phyloP scores from a whole-genome alignment of 2,113 vertebrate genomes.

The Leuciscus idus region DNA sequence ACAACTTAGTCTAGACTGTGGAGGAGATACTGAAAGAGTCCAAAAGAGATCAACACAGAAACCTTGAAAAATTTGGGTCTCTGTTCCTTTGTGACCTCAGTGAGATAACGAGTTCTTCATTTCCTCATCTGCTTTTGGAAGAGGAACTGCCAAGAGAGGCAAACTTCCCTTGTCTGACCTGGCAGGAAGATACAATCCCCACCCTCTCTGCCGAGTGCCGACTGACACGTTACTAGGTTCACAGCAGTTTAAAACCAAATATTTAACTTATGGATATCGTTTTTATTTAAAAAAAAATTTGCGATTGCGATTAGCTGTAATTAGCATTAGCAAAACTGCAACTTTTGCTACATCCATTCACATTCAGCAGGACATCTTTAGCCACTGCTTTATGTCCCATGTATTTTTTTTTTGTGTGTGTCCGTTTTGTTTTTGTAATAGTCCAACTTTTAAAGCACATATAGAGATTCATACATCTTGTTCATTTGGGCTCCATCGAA shows the following conservation, averaged over 20 bases:
- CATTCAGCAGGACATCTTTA: not conserved
- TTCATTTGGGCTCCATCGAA: not conserved
- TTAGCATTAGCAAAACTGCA: not conserved
- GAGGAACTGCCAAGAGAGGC: slow-evolving; percentile 35
- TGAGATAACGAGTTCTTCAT: slow-evolving; percentile 37
- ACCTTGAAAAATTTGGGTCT: not conserved
- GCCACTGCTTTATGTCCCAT: not conserved
- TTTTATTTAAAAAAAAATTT: not conserved
- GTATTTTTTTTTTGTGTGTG: not conserved
- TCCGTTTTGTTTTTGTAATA: not conserved
- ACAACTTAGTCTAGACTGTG: not conserved
- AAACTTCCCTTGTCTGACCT: slow-evolving; percentile 24
- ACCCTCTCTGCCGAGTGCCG: not conserved
- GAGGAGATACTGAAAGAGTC: not conserved
- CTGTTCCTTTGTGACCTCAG: slow-evolving; percentile 11
- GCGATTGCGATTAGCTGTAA: not conserved
- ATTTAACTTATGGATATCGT: not conserved
- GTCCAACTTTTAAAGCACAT: not conserved
- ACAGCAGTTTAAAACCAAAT: not conserved
- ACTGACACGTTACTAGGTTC: slow-evolving; percentile 13
- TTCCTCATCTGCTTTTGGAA: slow-evolving; percentile 44
- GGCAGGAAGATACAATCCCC: slow-evolving; percentile 22
- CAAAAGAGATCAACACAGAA: slow-evolving; percentile 21
- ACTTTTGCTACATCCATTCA: not conserved
- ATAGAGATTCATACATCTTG: not conserved